Evolutionary conservation across 2,888 invertebrate genomes (phyloP), one percentile per base, ranked within the genome.

Genomic region (Nymphalis urticae): DNA sequence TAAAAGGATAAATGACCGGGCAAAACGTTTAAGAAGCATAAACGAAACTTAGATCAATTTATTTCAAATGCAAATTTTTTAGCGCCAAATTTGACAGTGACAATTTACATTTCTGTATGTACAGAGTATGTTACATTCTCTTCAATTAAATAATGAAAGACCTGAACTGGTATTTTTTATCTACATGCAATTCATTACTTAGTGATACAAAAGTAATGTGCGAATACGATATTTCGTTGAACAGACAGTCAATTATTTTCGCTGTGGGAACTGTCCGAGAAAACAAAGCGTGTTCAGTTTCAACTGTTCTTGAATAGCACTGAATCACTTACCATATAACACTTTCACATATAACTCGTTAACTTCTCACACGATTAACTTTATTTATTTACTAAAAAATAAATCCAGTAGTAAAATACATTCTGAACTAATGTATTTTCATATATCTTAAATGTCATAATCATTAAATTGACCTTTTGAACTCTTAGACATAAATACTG

Each of bases 201-300:
- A 64, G 66, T 67, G 69, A 68, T 72, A 64, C 72, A 69, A 72
- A 71, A 76, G 72, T 72, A 76, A 76, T 74, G 72, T 74, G 73
- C 72, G 74, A 76, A 88, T 83, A 86, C 86, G 86, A 88, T 90
- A 89, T 89, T 89, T 88, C 80, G 85, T 83, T 81, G 80, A 79
- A 80, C 87, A 76, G 90, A 90, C 91, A 89, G 80, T 84, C 90
- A 86, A 91, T 92, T 91, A 90, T 87, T 83, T 85, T 83, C 85
- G 79, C 87, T 85, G 88, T 91, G 92, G 89, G 90, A 92, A 91
- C 88, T 88, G 92, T 89, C 91, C 84, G 82, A 82, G 85, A 85
- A 88, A 89, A 92, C 90, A 90, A 89, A 89, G 89, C 86, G 89
- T 85, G 87, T 89, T 88, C 79, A 79, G 88, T 91, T 90, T 87